Base-by-base conservation (phyloP, 1,140 invertebrate species). In the Aradophagus sp. region DNA sequence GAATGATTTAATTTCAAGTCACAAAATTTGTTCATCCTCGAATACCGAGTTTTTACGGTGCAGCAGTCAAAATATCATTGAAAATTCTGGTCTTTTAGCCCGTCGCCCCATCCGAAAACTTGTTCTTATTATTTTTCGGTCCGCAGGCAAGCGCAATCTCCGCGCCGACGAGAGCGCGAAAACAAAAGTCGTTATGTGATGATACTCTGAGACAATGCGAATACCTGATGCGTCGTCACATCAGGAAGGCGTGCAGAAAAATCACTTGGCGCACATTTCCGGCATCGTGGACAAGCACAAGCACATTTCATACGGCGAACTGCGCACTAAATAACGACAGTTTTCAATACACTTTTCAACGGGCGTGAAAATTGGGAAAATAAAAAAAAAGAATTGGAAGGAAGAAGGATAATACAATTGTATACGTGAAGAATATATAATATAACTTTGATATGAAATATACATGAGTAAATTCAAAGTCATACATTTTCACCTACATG, bases 231-330 rank as follows among this genome's bases (percentile, higher is more conserved):
- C 52, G 52, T 42, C 29, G 52, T 66, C 50, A 65, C 61, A 65
- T 65, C 45, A 66, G 52, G 52, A 66, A 58, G 62, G 44, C 38
- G 52, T 16, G 52, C 52, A 52, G 52, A 52, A 45, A 27, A 52
- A 52, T 68, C 47, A 68, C 55, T 59, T 31, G 53, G 45, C 27
- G 47, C 63, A 53, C 63, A 68, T 68, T 68, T 68, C 47, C 63
- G 53, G 45, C 53, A 39, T 44, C 55, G 55, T 7, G 26, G 63
- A 45, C 26, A 11, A 52, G 32, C 45, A 58, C 36, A 34, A 52
- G 44, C 63, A 67, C 63, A 67, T 67, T 58, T 58, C 11, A 52
- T 7, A 44, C 20, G 47, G 11, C 20, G 31, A 67, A 67, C 45
- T 58, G 42, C 44, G 36, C 62, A 66, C 62, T 56, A 31, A 16